Base-by-base conservation (phyloP, 2,888 invertebrate genomes). In the Gonocerus acuteangulatus region DNA sequence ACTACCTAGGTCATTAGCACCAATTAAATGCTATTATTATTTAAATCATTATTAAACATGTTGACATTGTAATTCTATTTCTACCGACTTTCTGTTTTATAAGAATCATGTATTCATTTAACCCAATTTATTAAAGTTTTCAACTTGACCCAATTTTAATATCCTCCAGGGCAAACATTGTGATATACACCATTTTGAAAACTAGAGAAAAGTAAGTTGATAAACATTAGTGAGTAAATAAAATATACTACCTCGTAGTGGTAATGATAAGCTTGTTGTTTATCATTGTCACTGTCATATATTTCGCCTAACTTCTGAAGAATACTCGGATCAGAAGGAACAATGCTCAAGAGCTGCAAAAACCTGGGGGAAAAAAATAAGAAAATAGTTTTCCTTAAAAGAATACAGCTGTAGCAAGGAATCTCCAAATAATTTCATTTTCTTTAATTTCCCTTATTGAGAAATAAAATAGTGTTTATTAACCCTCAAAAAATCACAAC, bases 221-320 rank as follows among this genome's bases (percentile, higher is more conserved):
- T 23, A 48, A 15, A 48, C 4, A 18, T 6, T 11, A 9, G 13
- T 23, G 19, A 23, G 6, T 1, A 23, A 36, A 2, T 48, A 60
- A 48, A 27, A 16, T 36, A 47, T 51, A 69, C 77, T 74, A 87
- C 88, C 73, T 90, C 89, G 71, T 82, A 82, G 71, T 88, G 84
- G 74, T 86, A 88, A 70, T 89, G 87, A 75, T 87, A 87, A 0
- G 93, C 91, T 72, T 89, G 89, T 69, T 90, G 89, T 68, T 91
- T 86, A 75, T 99, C 97, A 1, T 92, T 94, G 70, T 89, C 84
- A 62, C 82, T 84, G 70, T 93, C 93, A 73, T 91, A 93, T 70
- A 97, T 81, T 70, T 89, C 85, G 0, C 95, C 97, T 60, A 96
- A 80, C 71, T 91, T 89, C 70, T 89, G 86, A 49, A 95, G 81